Conservation (phyloP, 1,140 invertebrate genomes). For the Bombus haemorrhoidalis region DNA sequence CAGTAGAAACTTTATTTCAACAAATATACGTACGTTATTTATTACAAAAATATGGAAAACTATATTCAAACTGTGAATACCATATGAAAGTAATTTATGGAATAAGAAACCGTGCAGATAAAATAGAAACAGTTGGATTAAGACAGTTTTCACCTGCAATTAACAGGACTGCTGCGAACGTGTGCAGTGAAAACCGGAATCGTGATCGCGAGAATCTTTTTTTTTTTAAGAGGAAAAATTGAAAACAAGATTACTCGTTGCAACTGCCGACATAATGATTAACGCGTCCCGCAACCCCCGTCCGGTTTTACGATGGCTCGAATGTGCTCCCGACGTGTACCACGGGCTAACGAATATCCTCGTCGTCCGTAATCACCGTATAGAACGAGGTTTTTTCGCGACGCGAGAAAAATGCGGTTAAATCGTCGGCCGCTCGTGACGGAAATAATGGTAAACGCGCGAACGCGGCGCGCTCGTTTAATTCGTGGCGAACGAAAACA, state of each 20-base stretch:
- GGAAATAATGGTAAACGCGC: constrained; percentile 36
- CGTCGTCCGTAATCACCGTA: constrained; percentile 50
- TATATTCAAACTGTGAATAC: no score
- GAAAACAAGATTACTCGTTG: constrained; percentile 35
- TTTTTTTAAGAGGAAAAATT: neutral
- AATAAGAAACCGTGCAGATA: neutral
- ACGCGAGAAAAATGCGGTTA: constrained; percentile 25
- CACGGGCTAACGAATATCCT: constrained; percentile 55
- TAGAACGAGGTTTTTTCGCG: constrained; percentile 50
- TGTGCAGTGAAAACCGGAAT: neutral
- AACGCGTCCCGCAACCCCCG: constrained; percentile 24
- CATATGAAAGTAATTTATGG: neutral
- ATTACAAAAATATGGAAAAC: no score
- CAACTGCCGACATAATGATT: constrained; percentile 54
- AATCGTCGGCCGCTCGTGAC: constrained; percentile 29
- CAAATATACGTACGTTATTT: no score
- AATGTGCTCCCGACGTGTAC: constrained; percentile 21
- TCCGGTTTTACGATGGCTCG: neutral
- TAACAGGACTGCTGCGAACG: neutral
- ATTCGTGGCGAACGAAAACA: constrained; percentile 34
- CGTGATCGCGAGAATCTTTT: neutral
- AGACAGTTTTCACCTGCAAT: constrained; percentile 13
- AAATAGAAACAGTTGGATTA: neutral
- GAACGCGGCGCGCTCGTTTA: constrained; percentile 15
- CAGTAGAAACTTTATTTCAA: no score